Evolutionary conservation across 2,113 vertebrate species (phyloP).

Genomic region (Tauraco erythrolophus): DNA sequence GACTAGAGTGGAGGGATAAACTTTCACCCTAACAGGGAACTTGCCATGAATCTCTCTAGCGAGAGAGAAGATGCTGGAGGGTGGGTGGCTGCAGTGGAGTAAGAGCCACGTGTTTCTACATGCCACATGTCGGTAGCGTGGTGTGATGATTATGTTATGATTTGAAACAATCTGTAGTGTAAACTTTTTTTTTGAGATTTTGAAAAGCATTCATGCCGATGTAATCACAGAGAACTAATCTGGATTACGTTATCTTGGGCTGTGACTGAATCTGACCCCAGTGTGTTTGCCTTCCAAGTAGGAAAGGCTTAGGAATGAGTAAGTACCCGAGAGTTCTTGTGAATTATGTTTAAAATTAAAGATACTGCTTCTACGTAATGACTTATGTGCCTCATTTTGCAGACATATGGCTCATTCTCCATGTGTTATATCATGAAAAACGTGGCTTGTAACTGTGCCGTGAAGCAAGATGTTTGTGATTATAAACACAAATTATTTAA

Average conservation of each 20-base stretch:
- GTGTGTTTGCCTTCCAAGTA: neutral
- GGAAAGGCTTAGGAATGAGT: neutral
- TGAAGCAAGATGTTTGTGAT: neutral
- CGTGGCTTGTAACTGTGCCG: neutral
- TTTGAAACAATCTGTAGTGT: neutral
- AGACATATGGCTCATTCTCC: neutral
- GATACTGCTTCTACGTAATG: neutral
- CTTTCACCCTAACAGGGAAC: neutral
- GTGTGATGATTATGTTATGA: neutral
- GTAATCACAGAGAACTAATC: neutral
- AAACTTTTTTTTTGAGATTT: neutral
- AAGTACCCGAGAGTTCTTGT: neutral
- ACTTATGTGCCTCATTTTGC: neutral
- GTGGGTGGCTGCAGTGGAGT: neutral
- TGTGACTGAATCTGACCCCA: neutral
- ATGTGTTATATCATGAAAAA: neutral
- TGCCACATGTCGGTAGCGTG: neutral
- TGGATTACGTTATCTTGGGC: neutral
- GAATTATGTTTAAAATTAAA: neutral
- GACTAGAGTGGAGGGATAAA: neutral
- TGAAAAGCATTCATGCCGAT: neutral
- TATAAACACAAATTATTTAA: neutral
- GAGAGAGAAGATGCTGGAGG: neutral
- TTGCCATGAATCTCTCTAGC: neutral
- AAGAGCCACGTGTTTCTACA: fast-evolving